These are phyloP conservation scores for Drosophila ezoana DNA, from an alignment of 2,888 invertebrate species.

Conservation along the genomic window DNA sequence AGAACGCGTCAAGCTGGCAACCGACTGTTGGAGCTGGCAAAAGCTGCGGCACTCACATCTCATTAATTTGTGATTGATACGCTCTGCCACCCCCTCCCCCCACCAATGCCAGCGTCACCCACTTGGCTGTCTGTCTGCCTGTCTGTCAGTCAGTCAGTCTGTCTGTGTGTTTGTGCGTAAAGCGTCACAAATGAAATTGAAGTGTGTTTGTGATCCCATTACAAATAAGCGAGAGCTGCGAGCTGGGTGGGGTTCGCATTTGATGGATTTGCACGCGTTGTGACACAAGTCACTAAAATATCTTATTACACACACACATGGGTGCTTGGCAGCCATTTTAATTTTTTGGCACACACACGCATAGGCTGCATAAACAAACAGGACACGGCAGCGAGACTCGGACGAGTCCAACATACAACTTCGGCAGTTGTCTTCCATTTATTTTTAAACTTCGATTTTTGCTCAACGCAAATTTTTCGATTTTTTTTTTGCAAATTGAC, in stretches of 20 bases:
- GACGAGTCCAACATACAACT: slow-evolving; percentile 36
- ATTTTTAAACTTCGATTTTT: slow-evolving; percentile 81
- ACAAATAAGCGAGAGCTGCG: slow-evolving; percentile 70
- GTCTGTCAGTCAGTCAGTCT: slow-evolving; percentile 7
- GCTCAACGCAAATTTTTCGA: slow-evolving; percentile 47
- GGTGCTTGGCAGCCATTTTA: slow-evolving; percentile 72
- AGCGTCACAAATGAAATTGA: slow-evolving; percentile 82
- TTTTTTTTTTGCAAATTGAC: slow-evolving; percentile 78
- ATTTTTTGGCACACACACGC: slow-evolving; percentile 56
- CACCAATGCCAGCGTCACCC: neutral
- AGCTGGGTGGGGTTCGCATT: slow-evolving; percentile 63
- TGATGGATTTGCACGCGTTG: slow-evolving; percentile 83
- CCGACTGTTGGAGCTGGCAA: slow-evolving; percentile 34
- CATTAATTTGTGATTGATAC: slow-evolving; percentile 84
- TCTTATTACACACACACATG: slow-evolving; percentile 75
- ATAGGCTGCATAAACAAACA: slow-evolving; percentile 76
- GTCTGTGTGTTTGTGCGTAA: slow-evolving; percentile 76
- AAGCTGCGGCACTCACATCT: slow-evolving; percentile 82
- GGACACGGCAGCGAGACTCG: slow-evolving; percentile 61
- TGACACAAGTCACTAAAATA: slow-evolving; percentile 84
- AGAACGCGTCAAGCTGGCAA: slow-evolving; percentile 19
- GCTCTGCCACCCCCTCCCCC: slow-evolving; percentile 41
- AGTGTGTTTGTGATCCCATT: slow-evolving; percentile 83
- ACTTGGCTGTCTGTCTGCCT: neutral
- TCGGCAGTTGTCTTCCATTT: slow-evolving; percentile 73